These are phyloP conservation scores for Megaceryle maxima DNA, from an alignment of 2,113 vertebrate genomes.

Conservation along the genomic window DNA sequence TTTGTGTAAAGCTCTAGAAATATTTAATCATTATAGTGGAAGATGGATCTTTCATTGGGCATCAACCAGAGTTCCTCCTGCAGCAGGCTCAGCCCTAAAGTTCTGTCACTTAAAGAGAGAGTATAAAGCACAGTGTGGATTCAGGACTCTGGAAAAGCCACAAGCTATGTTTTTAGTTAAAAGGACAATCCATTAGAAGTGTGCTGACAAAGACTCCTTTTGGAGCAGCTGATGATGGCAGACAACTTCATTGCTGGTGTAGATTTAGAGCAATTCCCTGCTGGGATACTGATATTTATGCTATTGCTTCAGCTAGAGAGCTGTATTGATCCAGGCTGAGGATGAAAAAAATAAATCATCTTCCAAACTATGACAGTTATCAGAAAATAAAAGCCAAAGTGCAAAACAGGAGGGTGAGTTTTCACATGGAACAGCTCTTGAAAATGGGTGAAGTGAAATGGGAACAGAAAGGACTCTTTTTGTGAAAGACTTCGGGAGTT, in stretches of 20 bases:
- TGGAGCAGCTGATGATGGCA: background rate
- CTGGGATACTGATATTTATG: constrained; percentile 19
- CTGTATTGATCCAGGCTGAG: background rate
- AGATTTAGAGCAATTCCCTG: constrained; percentile 8
- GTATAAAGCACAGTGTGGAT: background rate
- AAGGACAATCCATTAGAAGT: background rate
- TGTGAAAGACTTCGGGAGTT: background rate
- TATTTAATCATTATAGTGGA: background rate
- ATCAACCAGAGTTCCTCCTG: background rate
- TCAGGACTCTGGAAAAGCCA: background rate
- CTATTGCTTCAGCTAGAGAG: background rate
- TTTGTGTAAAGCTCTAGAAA: background rate
- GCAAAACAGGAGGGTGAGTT: background rate
- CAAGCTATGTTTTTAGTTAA: background rate
- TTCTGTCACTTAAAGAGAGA: background rate
- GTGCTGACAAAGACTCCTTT: background rate
- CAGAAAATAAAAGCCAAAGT: background rate
- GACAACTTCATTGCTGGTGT: background rate
- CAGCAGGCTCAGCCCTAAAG: background rate
- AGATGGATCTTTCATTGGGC: background rate
- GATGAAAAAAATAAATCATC: background rate
- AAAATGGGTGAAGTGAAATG: background rate
- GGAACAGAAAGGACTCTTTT: background rate
- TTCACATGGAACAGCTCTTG: background rate
- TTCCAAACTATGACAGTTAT: background rate